Evolutionary conservation across 2,113 vertebrate genomes (phyloP).

Genomic region (Otus sunia): DNA sequence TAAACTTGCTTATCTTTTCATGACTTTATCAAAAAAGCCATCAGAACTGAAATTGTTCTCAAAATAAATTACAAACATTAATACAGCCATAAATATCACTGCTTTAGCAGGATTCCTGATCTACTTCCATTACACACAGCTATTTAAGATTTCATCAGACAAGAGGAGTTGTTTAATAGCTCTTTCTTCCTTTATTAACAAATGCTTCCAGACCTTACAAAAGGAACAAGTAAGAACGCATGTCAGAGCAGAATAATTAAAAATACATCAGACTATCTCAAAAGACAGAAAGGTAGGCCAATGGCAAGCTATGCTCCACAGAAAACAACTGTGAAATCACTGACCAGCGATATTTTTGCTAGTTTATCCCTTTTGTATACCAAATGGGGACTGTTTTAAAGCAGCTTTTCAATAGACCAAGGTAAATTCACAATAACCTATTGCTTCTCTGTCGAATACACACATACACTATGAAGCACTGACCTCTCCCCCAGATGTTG

Average conservation of each 20-base stretch:
- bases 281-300: not conserved
- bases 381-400: not conserved
- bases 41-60: not conserved
- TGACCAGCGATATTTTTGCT: not conserved
- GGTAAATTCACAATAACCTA: not conserved
- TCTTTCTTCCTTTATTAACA: not conserved
- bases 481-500: not conserved
- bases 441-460: not conserved
- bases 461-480: not conserved
- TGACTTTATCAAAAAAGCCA: not conserved
- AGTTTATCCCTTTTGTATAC: not conserved
- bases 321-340: not conserved
- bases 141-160: slow-evolving; percentile 1
- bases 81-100: not conserved
- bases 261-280: not conserved
- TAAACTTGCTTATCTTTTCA: not conserved
- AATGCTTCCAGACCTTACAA: not conserved
- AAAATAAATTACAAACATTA: not conserved
- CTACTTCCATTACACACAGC: not conserved
- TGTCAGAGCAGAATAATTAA: not conserved
- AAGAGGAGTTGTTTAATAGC: not conserved
- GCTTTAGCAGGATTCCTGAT: not conserved
- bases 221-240: not conserved
- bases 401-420: not conserved
- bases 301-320: not conserved